These are phyloP conservation scores for Lasius fuliginosus DNA, from an alignment of 2,888 invertebrate genomes.

Conservation along the genomic window DNA sequence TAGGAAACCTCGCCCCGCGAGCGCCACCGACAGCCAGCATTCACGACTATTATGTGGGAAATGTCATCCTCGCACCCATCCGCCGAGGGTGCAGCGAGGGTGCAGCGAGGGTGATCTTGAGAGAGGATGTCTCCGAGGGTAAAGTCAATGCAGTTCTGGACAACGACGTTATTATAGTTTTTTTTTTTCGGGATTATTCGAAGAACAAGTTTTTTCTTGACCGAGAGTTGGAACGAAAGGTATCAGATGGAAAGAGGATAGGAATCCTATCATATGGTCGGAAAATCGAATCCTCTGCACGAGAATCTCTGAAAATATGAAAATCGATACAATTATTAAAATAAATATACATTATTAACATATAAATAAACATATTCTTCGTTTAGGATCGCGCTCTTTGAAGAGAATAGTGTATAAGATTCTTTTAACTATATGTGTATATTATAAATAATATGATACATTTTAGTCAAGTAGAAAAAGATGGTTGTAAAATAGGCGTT, in stretches of 20 bases:
- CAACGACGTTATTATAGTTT: background rate
- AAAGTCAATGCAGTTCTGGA: background rate
- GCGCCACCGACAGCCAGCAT: constrained; percentile 60
- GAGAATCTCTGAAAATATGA: background rate
- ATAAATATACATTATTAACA: background rate
- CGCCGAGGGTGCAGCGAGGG: background rate
- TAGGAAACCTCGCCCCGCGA: constrained; percentile 75
- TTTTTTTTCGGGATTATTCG: background rate
- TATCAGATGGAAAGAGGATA: background rate
- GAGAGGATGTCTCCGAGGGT: constrained; percentile 13
- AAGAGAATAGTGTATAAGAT: background rate
- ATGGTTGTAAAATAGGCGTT: background rate
- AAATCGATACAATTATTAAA: background rate
- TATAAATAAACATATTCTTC: background rate
- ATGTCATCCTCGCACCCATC: background rate
- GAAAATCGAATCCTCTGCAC: background rate
- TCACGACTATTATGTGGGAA: constrained; percentile 41
- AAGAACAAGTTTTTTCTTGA: constrained; percentile 25
- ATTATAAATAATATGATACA: background rate
- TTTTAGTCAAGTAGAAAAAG: background rate
- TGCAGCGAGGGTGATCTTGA: background rate
- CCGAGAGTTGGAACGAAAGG: constrained; percentile 15
- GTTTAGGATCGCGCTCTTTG: background rate
- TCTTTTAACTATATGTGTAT: background rate
- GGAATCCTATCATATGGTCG: background rate